A percentile compares a stretch with the other conserved stretches of the same genome.
Evolutionary conservation across 2,797 vertebrate genomes (phyloP).

Genomic region (Eidolon dupreanum): DNA sequence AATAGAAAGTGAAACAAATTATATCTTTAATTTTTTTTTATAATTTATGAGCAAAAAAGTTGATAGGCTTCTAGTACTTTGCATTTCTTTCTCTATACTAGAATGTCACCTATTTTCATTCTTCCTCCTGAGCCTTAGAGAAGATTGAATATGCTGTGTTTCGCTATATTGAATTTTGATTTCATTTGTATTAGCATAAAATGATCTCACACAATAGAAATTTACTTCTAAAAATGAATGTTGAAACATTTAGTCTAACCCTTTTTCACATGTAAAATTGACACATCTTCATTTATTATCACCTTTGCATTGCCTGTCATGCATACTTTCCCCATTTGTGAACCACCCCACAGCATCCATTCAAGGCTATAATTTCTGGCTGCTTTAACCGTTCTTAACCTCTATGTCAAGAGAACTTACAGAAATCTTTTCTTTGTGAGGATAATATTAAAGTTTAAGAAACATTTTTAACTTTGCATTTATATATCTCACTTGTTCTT

Average conservation of each 20-base stretch:
- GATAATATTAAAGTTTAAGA: conserved; percentile 12
- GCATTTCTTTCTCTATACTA: not conserved
- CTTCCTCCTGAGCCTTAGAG: not conserved
- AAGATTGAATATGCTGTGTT: not conserved
- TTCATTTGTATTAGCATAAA: conserved; percentile 9
- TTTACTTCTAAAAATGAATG: conserved; percentile 5
- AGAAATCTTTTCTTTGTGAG: conserved; percentile 44
- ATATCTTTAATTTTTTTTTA: not conserved
- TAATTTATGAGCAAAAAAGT: not conserved
- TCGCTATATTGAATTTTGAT: not conserved
- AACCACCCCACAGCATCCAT: not conserved
- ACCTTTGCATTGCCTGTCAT: not conserved
- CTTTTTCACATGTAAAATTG: not conserved
- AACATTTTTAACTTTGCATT: conserved; percentile 22
- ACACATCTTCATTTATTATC: not conserved
- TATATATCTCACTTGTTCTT: not conserved
- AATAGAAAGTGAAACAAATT: not conserved
- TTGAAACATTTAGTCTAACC: not conserved
- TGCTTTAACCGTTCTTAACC: not conserved
- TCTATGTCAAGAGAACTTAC: not conserved
- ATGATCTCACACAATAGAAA: not conserved
- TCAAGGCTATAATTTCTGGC: not conserved
- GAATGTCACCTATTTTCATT: not conserved
- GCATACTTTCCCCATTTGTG: not conserved
- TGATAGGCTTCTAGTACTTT: not conserved